Base-by-base conservation (phyloP, 2,888 invertebrate genomes). In the Adelognathus sp. region DNA sequence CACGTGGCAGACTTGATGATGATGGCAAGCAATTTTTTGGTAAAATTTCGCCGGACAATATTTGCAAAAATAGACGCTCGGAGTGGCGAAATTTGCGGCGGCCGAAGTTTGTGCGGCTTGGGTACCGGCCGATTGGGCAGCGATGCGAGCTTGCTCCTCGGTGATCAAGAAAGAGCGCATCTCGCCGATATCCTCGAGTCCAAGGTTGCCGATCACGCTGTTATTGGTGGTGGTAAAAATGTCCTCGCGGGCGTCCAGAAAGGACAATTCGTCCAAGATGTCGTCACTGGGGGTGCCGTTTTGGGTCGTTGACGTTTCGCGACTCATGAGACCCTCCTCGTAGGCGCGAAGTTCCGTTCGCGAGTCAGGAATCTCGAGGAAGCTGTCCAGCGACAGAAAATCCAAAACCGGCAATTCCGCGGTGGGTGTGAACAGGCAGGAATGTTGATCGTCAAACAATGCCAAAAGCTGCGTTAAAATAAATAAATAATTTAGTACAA, bases 1-100 rank as follows among this genome's bases (percentile, higher is more conserved):
- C 5, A 56, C 39, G 29, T 80, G 77, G n/a, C 50, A 50, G n/a
- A 80, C 66, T 7, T 77, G 71, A 63, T 80, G 80, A 46, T 54
- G 69, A 67, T 56, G 74, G 24, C 61, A 71, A 2, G 61, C 50
- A 6, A 66, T 29, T 27, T 60, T 33, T 24, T 41, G 71, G 52
- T 69, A 73, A 60, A 80, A 74, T 16, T 31, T 36, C 31, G 74
- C 56, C 2, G 39, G 14, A 16, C 80, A 80, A 46, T 71, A 78
- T 9, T 29, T 39, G 39, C 80, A 80, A 0, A 54, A 2, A 5
- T 71, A 75, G 1, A 31, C 24, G 9, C 27, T 61, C 1, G 80
- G 80, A 4, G n/a, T 50, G 5, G 60, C 9, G 39, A 73, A 77
- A n/a, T n/a, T n/a, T n/a, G n/a, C n/a, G n/a, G n/a, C n/a, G n/a